A percentile compares a stretch with the other conserved stretches of the same genome.
Conservation (phyloP, 2,888 invertebrate species). For the Nineta flava region DNA sequence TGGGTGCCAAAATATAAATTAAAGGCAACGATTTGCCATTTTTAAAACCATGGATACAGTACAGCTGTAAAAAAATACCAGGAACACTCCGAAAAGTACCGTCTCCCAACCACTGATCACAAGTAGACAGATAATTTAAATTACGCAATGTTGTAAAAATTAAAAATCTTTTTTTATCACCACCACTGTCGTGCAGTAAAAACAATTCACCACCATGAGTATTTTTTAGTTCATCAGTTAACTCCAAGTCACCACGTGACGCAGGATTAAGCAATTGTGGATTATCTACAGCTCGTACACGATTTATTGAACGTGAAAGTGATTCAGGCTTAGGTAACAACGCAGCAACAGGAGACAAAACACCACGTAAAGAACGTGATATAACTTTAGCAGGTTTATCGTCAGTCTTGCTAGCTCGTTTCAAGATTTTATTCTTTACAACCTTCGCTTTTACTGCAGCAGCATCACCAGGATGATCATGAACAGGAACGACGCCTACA, state of each 20-base stretch:
- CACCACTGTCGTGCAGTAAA: conserved; percentile 14
- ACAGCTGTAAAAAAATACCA: background rate
- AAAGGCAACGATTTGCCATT: background rate
- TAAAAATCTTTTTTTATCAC: background rate
- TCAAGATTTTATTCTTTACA: background rate
- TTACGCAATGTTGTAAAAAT: background rate
- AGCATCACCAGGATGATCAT: background rate
- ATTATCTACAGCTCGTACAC: background rate
- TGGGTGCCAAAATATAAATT: background rate
- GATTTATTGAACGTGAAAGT: background rate
- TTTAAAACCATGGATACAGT: background rate
- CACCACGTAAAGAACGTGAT: background rate
- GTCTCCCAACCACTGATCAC: background rate
- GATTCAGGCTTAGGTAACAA: background rate
- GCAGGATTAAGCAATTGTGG: background rate
- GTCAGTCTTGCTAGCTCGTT: background rate
- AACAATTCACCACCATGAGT: background rate
- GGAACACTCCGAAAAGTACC: background rate
- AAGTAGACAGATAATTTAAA: background rate
- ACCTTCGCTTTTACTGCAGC: background rate
- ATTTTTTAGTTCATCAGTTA: background rate
- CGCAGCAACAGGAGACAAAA: background rate
- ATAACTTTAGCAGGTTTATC: background rate
- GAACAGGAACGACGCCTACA: background rate
- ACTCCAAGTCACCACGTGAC: background rate